Percentiles rank a stretch among this genome's conserved stretches.
phyloP scores from a whole-genome alignment of 2,113 vertebrate species.

The Piaya cayana region DNA sequence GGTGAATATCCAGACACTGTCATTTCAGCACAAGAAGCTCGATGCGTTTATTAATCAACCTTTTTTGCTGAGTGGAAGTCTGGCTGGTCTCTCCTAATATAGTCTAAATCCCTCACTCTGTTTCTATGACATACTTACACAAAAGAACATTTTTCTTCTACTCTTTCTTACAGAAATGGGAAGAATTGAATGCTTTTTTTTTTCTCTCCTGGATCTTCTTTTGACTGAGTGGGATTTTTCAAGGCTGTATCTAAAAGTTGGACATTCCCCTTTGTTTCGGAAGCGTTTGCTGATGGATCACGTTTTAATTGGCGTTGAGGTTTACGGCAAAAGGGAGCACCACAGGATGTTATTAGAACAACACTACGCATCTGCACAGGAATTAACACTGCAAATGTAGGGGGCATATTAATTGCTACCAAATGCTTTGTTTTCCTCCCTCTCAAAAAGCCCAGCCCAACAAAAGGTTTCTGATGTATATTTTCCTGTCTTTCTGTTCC shows the following conservation, averaged over 20 bases:
- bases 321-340: slow-evolving; percentile 61
- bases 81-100: neutral
- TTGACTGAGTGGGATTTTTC: slow-evolving; percentile 23
- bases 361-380: slow-evolving; percentile 55
- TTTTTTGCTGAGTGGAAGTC: neutral
- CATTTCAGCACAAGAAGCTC: neutral
- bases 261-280: slow-evolving; percentile 44
- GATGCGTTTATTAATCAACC: slow-evolving; percentile 7
- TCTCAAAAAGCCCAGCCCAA: neutral
- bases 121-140: neutral
- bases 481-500: neutral
- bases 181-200: slow-evolving; percentile 2
- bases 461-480: neutral
- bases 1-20: neutral
- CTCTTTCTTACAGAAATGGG: slow-evolving; percentile 2
- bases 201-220: neutral
- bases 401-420: slow-evolving; percentile 53
- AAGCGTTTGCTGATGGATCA: slow-evolving; percentile 57
- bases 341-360: slow-evolving; percentile 70
- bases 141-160: slow-evolving; percentile 47
- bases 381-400: slow-evolving; percentile 38
- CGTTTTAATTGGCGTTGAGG: slow-evolving; percentile 67
- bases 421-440: slow-evolving; percentile 38
- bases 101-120: neutral
- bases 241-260: slow-evolving; percentile 40